phyloP scores from a whole-genome alignment of 1,140 invertebrate genomes.

The Eciton burchellii region DNA sequence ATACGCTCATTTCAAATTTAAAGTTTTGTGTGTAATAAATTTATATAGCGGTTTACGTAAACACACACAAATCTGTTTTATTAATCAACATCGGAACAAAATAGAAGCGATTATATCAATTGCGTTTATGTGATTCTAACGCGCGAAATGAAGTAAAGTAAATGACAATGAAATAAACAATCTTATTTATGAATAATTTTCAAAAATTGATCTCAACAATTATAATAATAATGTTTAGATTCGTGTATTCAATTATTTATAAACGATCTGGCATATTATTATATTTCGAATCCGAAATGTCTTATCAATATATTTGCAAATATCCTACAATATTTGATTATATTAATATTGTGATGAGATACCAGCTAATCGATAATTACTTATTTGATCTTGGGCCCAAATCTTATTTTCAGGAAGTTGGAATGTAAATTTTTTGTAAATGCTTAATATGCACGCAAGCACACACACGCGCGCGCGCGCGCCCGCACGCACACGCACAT shows the following conservation, averaged over 20 bases:
- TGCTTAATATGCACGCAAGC: neutral
- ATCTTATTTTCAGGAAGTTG: neutral
- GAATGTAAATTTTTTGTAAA: neutral
- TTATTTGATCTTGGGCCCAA: constrained; percentile 21
- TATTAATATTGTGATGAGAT: neutral
- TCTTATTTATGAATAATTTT: neutral
- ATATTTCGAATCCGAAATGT: constrained; percentile 1
- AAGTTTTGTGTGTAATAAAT: constrained; percentile 52
- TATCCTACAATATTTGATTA: constrained; percentile 7
- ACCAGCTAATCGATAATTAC: constrained; percentile 9
- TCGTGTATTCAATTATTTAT: constrained; percentile 8
- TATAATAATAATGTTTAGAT: constrained; percentile 11
- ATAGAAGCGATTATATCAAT: neutral
- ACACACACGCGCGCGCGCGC: no score
- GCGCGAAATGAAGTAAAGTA: no score
- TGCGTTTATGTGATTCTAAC: neutral
- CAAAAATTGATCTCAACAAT: neutral
- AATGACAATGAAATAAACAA: neutral
- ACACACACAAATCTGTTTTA: constrained; percentile 17
- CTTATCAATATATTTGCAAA: neutral
- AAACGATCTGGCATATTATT: neutral
- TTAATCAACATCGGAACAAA: neutral
- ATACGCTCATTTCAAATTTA: constrained; percentile 22
- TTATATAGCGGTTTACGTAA: constrained; percentile 24
- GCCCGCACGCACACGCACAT: no score